Evolutionary conservation across 2,113 vertebrate species (phyloP).

Genomic region (Glaucomys volans): DNA sequence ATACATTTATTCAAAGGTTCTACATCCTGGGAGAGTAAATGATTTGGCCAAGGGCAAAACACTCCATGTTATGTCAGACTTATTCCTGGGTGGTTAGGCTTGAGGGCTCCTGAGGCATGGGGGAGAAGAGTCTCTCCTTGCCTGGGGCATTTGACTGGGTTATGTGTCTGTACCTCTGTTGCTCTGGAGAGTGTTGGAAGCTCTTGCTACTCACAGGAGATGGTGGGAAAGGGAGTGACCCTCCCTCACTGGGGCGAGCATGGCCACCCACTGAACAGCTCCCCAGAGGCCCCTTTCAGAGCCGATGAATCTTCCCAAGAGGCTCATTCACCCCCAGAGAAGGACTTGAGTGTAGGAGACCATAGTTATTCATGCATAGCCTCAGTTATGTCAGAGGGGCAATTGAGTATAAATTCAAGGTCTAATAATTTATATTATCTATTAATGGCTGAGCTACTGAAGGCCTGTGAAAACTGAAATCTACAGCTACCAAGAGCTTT

Average conservation of each 20-base stretch:
- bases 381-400: neutral
- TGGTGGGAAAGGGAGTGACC: neutral
- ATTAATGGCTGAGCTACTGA: conserved; percentile 29
- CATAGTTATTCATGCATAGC: neutral
- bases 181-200: neutral
- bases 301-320: neutral
- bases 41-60: neutral
- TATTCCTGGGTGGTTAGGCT: neutral
- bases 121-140: neutral
- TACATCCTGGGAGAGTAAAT: neutral
- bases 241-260: neutral
- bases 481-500: neutral
- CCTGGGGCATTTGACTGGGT: neutral
- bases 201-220: neutral
- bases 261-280: neutral
- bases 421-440: conserved; percentile 54
- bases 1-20: neutral
- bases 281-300: neutral
- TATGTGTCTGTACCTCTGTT: neutral
- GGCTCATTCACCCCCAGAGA: neutral
- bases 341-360: neutral
- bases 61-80: neutral
- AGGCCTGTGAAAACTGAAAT: conserved; percentile 18
- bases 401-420: conserved; percentile 27
- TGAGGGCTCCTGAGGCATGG: neutral